Conservation (phyloP, 1,140 invertebrate genomes). For the Cecropterus lyciades region DNA sequence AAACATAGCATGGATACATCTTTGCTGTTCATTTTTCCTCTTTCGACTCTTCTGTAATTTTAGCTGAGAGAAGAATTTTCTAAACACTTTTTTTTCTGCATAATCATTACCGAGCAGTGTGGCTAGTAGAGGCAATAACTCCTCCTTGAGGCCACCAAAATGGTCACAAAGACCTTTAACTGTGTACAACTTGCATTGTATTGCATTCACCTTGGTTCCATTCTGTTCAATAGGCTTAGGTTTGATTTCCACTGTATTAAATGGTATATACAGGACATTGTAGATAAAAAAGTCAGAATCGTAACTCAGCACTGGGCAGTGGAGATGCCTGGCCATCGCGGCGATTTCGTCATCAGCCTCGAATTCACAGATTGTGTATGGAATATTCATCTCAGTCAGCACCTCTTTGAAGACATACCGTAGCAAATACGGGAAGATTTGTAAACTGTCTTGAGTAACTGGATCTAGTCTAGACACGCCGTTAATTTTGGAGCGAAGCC, state of each 20-base stretch:
- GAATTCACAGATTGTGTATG: constrained; percentile 89
- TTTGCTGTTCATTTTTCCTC: constrained; percentile 84
- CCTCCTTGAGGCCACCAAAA: constrained; percentile 87
- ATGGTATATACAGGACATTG: constrained; percentile 92
- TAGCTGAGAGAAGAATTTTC: constrained; percentile 88
- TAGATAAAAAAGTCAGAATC: constrained; percentile 97
- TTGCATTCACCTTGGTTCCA: constrained; percentile 52
- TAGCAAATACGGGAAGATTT: constrained; percentile 89
- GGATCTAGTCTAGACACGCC: constrained; percentile 78
- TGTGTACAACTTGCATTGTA: constrained; percentile 89
- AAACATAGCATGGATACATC: constrained; percentile 88
- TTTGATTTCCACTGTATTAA: constrained; percentile 87
- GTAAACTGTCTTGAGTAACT: constrained; percentile 75
- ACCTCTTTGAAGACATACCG: constrained; percentile 90
- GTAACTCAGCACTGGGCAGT: constrained; percentile 94
- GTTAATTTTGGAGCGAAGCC: constrained; percentile 87
- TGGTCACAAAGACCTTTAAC: constrained; percentile 88
- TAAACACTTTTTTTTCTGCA: constrained; percentile 88
- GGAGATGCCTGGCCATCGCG: constrained; percentile 88
- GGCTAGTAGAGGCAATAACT: constrained; percentile 91
- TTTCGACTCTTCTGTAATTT: constrained; percentile 86
- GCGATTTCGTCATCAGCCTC: constrained; percentile 95
- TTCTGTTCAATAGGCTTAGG: constrained; percentile 55
- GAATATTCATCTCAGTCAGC: constrained; percentile 86
- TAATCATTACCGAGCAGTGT: constrained; percentile 95